Percentiles rank a stretch among this genome's conserved stretches.
Evolutionary conservation across 2,113 vertebrate genomes (phyloP).

Genomic region (Paraplagusia blochii): DNA sequence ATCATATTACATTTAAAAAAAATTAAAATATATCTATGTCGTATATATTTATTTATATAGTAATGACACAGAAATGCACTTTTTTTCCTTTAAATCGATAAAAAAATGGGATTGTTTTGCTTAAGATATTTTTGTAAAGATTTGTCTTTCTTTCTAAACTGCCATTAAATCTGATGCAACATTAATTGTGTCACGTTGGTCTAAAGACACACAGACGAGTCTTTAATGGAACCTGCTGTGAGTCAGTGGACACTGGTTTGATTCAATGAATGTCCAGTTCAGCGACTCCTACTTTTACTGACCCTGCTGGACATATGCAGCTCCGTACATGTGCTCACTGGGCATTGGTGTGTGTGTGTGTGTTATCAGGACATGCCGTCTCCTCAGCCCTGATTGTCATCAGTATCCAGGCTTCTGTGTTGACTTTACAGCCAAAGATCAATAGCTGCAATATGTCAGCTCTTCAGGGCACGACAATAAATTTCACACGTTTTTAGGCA

Average conservation of each 20-base stretch:
- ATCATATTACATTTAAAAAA: too few species aligned
- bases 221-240: too few species aligned
- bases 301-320: conserved; percentile 33
- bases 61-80: too few species aligned
- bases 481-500: conserved; percentile 71
- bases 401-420: conserved; percentile 74
- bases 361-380: conserved; percentile 60
- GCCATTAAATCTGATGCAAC: background rate
- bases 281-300: conserved; percentile 12
- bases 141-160: background rate
- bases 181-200: too few species aligned
- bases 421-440: conserved; percentile 70
- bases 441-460: conserved; percentile 74
- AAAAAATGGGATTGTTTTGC: too few species aligned
- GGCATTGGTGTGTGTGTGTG: conserved; percentile 33
- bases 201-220: too few species aligned
- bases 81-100: too few species aligned
- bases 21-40: too few species aligned
- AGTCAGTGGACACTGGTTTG: too few species aligned
- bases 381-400: conserved; percentile 53
- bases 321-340: conserved; percentile 22
- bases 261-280: background rate
- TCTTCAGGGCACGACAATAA: conserved; percentile 66
- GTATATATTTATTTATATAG: too few species aligned
- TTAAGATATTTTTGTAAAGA: too few species aligned